Evolutionary conservation across 2,113 vertebrate genomes (phyloP).

Genomic region (Pterocles burchelli): DNA sequence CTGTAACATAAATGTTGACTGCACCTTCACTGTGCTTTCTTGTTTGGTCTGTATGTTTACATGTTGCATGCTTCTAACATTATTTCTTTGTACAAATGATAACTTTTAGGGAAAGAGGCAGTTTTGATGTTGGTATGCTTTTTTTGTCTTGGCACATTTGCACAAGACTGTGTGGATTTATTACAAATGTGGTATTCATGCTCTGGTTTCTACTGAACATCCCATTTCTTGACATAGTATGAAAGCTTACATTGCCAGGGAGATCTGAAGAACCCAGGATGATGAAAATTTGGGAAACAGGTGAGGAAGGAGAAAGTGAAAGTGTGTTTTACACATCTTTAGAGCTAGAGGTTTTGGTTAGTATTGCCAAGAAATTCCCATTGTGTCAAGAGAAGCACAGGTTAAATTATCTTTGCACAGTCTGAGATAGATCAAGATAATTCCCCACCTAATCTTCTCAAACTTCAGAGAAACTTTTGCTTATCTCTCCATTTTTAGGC

Average conservation of each 20-base stretch:
- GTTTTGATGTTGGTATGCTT: neutral
- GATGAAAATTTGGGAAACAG: neutral
- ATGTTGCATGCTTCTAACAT: neutral
- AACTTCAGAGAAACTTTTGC: neutral
- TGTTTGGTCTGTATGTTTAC: neutral
- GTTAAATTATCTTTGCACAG: neutral
- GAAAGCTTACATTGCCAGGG: neutral
- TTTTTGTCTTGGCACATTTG: neutral
- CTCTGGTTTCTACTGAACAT: neutral
- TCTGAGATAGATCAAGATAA: neutral
- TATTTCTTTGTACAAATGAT: neutral
- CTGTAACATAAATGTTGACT: neutral
- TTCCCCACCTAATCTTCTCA: neutral
- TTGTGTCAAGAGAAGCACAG: neutral
- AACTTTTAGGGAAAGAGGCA: neutral
- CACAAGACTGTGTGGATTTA: neutral
- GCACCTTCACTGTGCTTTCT: neutral
- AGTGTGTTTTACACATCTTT: neutral
- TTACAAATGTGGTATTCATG: neutral
- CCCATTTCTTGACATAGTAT: neutral
- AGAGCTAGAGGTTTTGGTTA: neutral
- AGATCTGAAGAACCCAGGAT: neutral
- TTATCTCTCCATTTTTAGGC: rapidly evolving
- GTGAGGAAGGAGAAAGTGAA: neutral
- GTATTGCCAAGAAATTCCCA: neutral